Base-by-base conservation (phyloP, 2,113 vertebrate genomes). In the Dendrocopos noguchii region DNA sequence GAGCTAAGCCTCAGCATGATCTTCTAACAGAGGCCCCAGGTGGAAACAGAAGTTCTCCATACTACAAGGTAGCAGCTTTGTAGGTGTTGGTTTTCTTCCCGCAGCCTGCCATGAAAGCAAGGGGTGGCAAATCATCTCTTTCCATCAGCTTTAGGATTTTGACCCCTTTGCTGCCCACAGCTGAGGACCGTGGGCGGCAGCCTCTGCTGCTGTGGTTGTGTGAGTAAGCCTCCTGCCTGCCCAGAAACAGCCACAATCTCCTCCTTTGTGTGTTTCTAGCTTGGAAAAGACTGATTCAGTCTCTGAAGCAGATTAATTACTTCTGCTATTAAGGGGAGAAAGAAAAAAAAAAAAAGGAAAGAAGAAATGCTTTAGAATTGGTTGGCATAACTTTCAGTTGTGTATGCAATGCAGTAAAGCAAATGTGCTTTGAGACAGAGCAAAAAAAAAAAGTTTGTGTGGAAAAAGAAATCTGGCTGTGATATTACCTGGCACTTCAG, bases 241-340 rank as follows among this genome's bases (percentile, higher is more conserved):
- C 86, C 80, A 93, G 83, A 79, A 86, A 81, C 86, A 80, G 55
- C 85, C 84, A 95, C 94, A 87, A 59, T 93, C 79, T 90, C 55
- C 70, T 80, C 80, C 79, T 94, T 84, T 90, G 82, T 96, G 79
- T 17, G 8, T 71, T 91, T 82, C 65, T 64, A 91, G 84, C 70
- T 90, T 81, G 83, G 90, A 91, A 95, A 93, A 64, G 93, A 90
- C 93, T 92, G 91, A 94, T 95, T 96, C 91, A 94, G 92, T 92
- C 95, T 87, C 73, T 83, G 84, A 94, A 92, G 87, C 89, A 85
- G 87, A 95, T 93, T 95, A 96, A 96, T 96, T 94, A 91, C 84
- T 96, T 94, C 89, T 95, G 79, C 85, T 87, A 74, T 85, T 96
- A 39, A 39, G 39, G 10, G 36, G 55, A 27, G 36, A 88, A 95